A percentile compares a stretch with the other conserved stretches of the same genome.
Conservation (phyloP, 2,113 vertebrate genomes). For the Gymnorhina tibicen region DNA sequence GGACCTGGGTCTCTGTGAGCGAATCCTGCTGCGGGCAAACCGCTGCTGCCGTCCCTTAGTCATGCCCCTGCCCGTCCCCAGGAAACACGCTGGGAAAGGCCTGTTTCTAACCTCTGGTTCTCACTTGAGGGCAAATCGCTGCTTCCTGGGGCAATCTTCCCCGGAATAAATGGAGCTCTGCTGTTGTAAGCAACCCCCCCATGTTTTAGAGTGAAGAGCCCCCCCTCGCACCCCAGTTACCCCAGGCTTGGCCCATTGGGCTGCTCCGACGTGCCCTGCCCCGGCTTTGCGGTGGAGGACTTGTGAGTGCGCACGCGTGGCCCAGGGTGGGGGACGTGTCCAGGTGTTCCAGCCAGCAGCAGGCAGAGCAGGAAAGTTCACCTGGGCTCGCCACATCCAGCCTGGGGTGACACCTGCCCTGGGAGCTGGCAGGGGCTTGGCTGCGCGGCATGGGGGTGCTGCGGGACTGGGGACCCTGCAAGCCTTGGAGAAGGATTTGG, state of each 20-base stretch:
- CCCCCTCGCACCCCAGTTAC: not conserved
- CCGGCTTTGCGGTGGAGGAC: not conserved
- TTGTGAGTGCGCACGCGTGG: rapidly evolving
- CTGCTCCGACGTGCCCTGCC: rapidly evolving
- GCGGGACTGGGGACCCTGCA: rapidly evolving
- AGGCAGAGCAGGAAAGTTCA: conserved; percentile 6
- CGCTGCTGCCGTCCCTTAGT: rapidly evolving
- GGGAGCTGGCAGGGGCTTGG: rapidly evolving
- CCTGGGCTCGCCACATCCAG: rapidly evolving
- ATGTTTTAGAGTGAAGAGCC: not conserved
- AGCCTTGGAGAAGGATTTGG: not conserved
- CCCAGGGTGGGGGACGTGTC: rapidly evolving
- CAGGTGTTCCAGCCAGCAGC: not conserved
- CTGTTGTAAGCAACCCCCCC: not conserved
- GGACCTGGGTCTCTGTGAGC: rapidly evolving
- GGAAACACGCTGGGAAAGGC: not conserved
- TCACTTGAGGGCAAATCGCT: rapidly evolving
- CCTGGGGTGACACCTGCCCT: not conserved
- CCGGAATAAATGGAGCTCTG: rapidly evolving
- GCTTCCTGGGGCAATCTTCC: not conserved
- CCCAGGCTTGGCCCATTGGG: rapidly evolving
- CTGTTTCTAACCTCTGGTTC: not conserved
- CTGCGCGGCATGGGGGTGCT: rapidly evolving
- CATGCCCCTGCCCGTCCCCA: not conserved
- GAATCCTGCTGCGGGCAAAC: not conserved